These are phyloP conservation scores for Acropternis orthonyx DNA, from an alignment of 2,797 vertebrate genomes.

Conservation along the genomic window DNA sequence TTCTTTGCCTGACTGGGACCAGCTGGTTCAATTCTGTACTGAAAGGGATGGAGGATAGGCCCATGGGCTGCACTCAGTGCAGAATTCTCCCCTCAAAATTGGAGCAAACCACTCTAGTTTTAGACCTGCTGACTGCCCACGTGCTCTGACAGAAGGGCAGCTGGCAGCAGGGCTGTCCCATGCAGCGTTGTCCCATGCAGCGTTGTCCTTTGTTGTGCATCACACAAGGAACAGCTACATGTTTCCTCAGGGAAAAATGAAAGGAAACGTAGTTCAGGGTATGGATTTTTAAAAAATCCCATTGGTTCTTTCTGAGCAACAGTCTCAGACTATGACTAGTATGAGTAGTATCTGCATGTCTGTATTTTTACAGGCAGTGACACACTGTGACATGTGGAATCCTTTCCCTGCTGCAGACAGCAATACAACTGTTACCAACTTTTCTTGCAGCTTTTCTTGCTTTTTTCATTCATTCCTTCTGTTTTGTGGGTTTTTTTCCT, in stretches of 20 bases:
- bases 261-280: background rate
- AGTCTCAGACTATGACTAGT: background rate
- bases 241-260: background rate
- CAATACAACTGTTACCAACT: background rate
- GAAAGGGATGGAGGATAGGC: background rate
- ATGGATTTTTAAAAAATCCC: background rate
- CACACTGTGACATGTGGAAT: background rate
- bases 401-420: background rate
- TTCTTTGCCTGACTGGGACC: background rate
- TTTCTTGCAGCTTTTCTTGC: background rate
- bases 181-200: background rate
- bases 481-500: background rate
- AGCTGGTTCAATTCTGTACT: background rate
- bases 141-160: background rate
- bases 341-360: background rate
- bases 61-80: background rate
- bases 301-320: background rate
- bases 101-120: background rate
- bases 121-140: background rate
- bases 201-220: background rate
- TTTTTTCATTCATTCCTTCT: constrained; percentile 33
- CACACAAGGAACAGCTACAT: background rate
- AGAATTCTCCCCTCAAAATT: background rate
- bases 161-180: background rate
- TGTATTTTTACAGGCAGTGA: background rate